Conservation (phyloP, 35 echinoderm and acorn worm genomes). For the Heliocidaris erythrogramma region DNA sequence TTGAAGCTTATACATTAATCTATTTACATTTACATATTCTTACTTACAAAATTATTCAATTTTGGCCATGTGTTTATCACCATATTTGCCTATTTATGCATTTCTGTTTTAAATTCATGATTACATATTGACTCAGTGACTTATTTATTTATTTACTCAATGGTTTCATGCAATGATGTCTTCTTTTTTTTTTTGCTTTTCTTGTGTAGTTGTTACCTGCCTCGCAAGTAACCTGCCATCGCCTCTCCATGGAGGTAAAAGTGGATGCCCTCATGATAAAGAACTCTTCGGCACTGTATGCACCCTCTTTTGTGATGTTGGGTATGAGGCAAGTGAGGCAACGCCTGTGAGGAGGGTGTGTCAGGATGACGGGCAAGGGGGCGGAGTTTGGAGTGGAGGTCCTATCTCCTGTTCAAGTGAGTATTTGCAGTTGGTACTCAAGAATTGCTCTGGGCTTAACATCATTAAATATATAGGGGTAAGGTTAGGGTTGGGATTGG, state of each 20-base stretch:
- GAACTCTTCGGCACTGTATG: slow-evolving; percentile 44
- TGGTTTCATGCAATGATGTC: not conserved
- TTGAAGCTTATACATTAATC: too few relatives aligned
- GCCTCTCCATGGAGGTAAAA: slow-evolving; percentile 55
- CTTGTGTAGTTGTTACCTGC: slow-evolving; percentile 49
- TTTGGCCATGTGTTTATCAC: too few relatives aligned
- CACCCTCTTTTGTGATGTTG: slow-evolving; percentile 56
- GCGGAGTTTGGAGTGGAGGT: slow-evolving; percentile 57
- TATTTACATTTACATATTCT: too few relatives aligned
- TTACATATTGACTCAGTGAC: not conserved
- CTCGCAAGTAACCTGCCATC: slow-evolving; percentile 38
- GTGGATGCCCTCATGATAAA: slow-evolving; percentile 38
- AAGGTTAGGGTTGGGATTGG: not conserved
- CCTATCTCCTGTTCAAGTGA: slow-evolving; percentile 61
- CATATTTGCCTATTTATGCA: too few relatives aligned
- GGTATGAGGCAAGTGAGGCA: slow-evolving; percentile 29
- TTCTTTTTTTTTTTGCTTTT: not conserved
- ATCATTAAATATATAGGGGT: not conserved
- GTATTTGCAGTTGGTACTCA: not conserved
- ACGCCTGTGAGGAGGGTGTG: slow-evolving; percentile 42
- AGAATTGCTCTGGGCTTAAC: not conserved
- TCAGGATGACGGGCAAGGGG: slow-evolving; percentile 32
- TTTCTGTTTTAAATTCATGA: too few relatives aligned
- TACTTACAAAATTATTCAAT: too few relatives aligned
- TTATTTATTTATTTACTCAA: not conserved